These are phyloP conservation scores for Agonum fuliginosum DNA, from an alignment of 2,888 invertebrate genomes.

Conservation along the genomic window DNA sequence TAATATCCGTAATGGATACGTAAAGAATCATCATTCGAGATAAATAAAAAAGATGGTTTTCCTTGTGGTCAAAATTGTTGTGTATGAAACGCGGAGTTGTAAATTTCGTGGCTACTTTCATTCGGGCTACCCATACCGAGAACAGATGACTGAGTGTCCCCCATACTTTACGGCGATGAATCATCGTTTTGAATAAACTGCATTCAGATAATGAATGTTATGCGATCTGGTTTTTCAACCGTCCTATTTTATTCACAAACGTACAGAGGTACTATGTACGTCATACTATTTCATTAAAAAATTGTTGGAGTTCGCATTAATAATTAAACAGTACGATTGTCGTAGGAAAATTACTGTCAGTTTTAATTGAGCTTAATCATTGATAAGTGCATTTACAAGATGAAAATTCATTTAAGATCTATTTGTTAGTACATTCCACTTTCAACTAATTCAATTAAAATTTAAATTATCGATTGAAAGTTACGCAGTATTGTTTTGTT, in stretches of 20 bases:
- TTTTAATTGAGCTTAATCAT: not conserved
- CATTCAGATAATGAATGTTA: conserved; percentile 9
- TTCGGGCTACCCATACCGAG: conserved; percentile 10
- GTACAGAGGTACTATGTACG: not conserved
- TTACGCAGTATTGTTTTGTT: not conserved
- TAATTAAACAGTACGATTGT: not conserved
- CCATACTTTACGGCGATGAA: conserved; percentile 1
- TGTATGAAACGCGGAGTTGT: not conserved
- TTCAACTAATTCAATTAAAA: not conserved
- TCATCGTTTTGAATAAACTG: conserved; percentile 28
- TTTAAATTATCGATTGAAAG: not conserved
- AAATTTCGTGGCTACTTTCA: not conserved
- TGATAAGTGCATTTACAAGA: not conserved
- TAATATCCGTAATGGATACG: too few species aligned
- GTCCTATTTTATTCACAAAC: conserved; percentile 2
- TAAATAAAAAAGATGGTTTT: conserved; percentile 2
- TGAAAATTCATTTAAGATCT: not conserved
- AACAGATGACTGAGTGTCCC: conserved; percentile 5
- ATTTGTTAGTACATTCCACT: too few species aligned
- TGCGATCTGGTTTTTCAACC: conserved; percentile 4
- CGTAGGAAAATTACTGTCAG: not conserved
- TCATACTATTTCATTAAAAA: conserved; percentile 5
- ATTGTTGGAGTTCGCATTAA: not conserved
- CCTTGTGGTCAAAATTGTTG: conserved; percentile 10
- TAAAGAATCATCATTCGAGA: not conserved